Percentiles rank a stretch among this genome's conserved stretches.
Evolutionary conservation across 2,113 vertebrate genomes (phyloP).

Genomic region (Phylloscopus trochilus): DNA sequence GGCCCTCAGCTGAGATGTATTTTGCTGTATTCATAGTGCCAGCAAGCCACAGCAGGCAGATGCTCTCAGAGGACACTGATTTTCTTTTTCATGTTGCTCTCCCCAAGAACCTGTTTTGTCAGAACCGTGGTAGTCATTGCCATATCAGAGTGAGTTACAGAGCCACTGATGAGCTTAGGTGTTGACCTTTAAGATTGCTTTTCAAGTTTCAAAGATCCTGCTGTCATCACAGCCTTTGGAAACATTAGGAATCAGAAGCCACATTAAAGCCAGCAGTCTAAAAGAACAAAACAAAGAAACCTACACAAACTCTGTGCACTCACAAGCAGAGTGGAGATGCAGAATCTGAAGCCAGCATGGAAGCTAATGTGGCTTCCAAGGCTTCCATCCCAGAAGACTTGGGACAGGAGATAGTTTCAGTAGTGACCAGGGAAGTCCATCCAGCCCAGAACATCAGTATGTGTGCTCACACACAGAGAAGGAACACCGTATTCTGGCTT

Average conservation of each 20-base stretch:
- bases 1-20: background rate
- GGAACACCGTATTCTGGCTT: background rate
- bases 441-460: background rate
- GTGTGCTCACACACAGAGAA: background rate
- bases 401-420: background rate
- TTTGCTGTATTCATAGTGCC: background rate
- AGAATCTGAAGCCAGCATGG: background rate
- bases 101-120: background rate
- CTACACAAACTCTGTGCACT: background rate
- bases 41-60: background rate
- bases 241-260: background rate
- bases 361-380: background rate
- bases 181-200: background rate
- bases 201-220: background rate
- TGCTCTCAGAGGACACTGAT: background rate
- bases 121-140: background rate
- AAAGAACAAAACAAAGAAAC: background rate
- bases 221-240: background rate
- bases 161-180: background rate
- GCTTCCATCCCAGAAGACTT: background rate
- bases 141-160: background rate
- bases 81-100: background rate
- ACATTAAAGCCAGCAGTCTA: background rate
- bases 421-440: background rate
- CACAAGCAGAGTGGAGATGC: background rate